Evolutionary conservation across 1,140 invertebrate genomes (phyloP), one percentile per base, ranked within the genome.

Genomic region (Drosophila parvula): DNA sequence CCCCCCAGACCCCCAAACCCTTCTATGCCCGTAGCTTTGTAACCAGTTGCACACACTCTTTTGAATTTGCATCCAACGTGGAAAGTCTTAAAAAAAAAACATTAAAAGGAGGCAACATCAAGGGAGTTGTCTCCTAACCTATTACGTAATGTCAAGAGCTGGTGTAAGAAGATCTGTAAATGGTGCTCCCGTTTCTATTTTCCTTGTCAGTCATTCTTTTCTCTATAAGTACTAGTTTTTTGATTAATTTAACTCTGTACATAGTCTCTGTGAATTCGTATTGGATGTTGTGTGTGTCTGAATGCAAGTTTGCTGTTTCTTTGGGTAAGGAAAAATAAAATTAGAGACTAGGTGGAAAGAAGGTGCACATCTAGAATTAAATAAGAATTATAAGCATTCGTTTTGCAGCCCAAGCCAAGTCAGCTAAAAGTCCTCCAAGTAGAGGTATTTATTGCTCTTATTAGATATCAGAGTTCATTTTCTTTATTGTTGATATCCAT

Each of bases 11-110:
- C 44, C 50, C 44, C 28, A 45, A 61, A 16, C 32, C 55, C 47
- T 32, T 50, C 65, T 78, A 22, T 78, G 56, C 63, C 77, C 50
- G 50, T 67, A 68, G 57, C 71, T 76, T 50, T 44, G 50, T 65
- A 73, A 75, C 74, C 53, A 75, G 71, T 77, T 77, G 74, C 74
- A 77, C 74, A 74, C 55, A 34, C 55, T 50, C 73, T 38, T 76
- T 53, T 60, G 55, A 51, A 50, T 60, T 14, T 55, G 63, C 47
- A 48, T 67, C 61, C 28, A 43, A 61, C 22, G 40, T 53, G 50
- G 44, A 76, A 75, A 34, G 47, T 51, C 55, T 30, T 38, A 47
- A 43, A 41, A 65, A 45, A 36, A n/a, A n/a, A n/a, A n/a, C n/a
- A n/a, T n/a, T n/a, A n/a, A n/a, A n/a, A n/a, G 7, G 51, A 27